These are phyloP conservation scores for Drosophila pallidifrons DNA, from an alignment of 1,140 invertebrate genomes.

Conservation along the genomic window DNA sequence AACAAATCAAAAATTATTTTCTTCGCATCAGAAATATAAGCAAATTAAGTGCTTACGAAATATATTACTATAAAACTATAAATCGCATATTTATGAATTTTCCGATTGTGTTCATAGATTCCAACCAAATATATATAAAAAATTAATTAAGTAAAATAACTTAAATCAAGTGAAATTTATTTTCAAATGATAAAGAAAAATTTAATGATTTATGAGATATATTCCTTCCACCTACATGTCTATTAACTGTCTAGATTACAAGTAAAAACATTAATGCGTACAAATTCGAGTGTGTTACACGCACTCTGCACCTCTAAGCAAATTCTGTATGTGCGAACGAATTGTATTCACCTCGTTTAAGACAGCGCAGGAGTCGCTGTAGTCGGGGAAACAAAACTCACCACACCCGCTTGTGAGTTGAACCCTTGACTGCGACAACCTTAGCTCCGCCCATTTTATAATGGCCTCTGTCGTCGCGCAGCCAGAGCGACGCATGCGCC, in stretches of 20 bases:
- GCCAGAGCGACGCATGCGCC: constrained; percentile 65
- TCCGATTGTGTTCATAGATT: too few species aligned
- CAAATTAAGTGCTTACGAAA: too few species aligned
- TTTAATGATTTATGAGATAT: background rate
- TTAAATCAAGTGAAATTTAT: too few species aligned
- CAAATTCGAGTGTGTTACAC: background rate
- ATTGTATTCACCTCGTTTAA: constrained; percentile 15
- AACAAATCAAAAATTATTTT: too few species aligned
- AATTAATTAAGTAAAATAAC: too few species aligned
- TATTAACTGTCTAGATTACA: background rate
- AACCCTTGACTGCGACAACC: constrained; percentile 48
- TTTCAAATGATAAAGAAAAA: too few species aligned
- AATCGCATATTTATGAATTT: too few species aligned
- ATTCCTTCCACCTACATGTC: background rate
- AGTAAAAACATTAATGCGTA: too few species aligned
- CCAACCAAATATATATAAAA: too few species aligned
- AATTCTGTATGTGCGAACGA: background rate
- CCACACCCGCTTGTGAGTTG: constrained; percentile 52
- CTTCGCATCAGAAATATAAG: too few species aligned
- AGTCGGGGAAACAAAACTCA: constrained; percentile 51
- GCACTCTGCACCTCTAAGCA: background rate
- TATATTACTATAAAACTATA: too few species aligned
- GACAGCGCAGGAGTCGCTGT: constrained; percentile 37
- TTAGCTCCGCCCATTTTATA: constrained; percentile 82
- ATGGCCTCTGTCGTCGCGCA: constrained; percentile 60